Evolutionary conservation across 2,113 vertebrate genomes (phyloP).

Genomic region (Jacana jacana): DNA sequence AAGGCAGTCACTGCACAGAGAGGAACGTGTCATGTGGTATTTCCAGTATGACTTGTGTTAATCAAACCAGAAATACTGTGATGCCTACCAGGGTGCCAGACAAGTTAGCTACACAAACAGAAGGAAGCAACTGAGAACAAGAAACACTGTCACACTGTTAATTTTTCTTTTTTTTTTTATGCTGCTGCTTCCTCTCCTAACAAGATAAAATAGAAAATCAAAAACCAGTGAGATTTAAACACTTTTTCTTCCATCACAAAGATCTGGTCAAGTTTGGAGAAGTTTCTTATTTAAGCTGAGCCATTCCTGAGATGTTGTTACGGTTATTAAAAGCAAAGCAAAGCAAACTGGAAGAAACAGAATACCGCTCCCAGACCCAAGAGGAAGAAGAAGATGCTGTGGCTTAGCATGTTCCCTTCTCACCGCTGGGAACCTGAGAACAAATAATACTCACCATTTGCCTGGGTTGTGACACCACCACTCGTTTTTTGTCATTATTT

Average conservation of each 20-base stretch:
- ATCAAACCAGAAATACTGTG: not conserved
- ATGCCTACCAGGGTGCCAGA: not conserved
- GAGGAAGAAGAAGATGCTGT: not conserved
- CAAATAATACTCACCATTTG: not conserved
- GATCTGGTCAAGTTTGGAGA: not conserved
- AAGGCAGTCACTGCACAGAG: not conserved
- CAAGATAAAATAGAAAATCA: not conserved
- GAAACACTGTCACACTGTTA: accelerated
- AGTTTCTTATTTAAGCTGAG: not conserved
- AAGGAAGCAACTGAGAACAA: not conserved
- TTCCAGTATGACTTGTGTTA: not conserved
- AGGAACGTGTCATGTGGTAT: not conserved
- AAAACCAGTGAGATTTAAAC: not conserved
- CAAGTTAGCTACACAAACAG: not conserved
- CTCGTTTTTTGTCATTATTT: not conserved
- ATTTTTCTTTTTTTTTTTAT: not conserved
- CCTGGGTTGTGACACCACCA: not conserved
- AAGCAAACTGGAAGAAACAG: not conserved
- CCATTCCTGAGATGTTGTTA: not conserved
- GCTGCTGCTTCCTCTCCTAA: not conserved
- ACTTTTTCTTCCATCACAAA: not conserved
- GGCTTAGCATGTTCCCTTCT: not conserved
- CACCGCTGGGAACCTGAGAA: not conserved
- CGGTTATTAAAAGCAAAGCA: not conserved
- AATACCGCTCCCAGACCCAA: not conserved